phyloP scores from a whole-genome alignment of 2,113 vertebrate species.

The Sinocyclocheilus anophthalmus region DNA sequence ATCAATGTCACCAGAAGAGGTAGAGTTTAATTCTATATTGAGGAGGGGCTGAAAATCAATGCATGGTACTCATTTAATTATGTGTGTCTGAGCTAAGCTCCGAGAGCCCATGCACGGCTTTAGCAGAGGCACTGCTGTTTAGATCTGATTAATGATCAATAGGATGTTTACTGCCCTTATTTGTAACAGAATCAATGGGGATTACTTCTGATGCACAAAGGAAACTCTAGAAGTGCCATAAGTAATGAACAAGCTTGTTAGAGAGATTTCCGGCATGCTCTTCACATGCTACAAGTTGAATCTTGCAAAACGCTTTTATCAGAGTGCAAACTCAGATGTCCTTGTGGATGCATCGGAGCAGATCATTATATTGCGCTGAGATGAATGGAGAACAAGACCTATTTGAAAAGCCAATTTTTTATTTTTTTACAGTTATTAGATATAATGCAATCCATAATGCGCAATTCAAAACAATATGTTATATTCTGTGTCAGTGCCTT shows the following conservation, averaged over 20 bases:
- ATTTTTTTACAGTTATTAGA: neutral
- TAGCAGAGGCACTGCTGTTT: slow-evolving; percentile 60
- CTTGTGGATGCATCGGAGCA: slow-evolving; percentile 67
- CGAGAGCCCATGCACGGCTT: slow-evolving; percentile 65
- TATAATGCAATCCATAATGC: neutral
- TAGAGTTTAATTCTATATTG: slow-evolving; percentile 53
- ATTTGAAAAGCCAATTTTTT: neutral
- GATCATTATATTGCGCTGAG: slow-evolving; percentile 45
- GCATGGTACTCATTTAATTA: slow-evolving; percentile 71
- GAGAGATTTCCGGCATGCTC: neutral
- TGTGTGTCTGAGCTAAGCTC: slow-evolving; percentile 59
- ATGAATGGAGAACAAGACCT: neutral
- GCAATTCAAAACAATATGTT: neutral
- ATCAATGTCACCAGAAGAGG: slow-evolving; percentile 54
- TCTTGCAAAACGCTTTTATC: slow-evolving; percentile 33
- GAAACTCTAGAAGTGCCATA: slow-evolving; percentile 29
- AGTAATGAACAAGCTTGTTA: slow-evolving; percentile 34
- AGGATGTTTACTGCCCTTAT: slow-evolving; percentile 61
- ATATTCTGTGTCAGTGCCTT: neutral
- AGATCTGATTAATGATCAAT: slow-evolving; percentile 68
- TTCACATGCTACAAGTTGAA: neutral
- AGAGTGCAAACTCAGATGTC: slow-evolving; percentile 54
- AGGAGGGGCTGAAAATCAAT: slow-evolving; percentile 64
- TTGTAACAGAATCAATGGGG: slow-evolving; percentile 44
- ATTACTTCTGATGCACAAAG: slow-evolving; percentile 41